These are phyloP conservation scores for Trachelus iudaicus DNA, from an alignment of 2,888 invertebrate genomes.

Conservation along the genomic window DNA sequence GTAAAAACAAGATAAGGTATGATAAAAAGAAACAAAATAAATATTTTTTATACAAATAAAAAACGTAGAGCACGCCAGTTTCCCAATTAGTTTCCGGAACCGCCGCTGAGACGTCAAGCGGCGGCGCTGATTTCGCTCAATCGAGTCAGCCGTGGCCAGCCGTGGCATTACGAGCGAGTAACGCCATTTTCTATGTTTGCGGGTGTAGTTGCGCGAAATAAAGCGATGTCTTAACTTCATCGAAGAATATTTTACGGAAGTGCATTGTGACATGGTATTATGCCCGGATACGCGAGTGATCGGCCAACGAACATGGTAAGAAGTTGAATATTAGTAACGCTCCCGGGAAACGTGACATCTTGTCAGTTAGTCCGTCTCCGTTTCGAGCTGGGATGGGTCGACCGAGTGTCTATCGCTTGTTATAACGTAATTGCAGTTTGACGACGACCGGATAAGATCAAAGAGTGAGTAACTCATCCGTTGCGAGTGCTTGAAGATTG, in stretches of 20 bases:
- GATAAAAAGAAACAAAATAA: too few species aligned
- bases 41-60: too few species aligned
- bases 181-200: constrained; percentile 48
- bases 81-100: not conserved
- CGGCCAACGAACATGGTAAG: constrained; percentile 51
- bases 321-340: constrained; percentile 11
- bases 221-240: constrained; percentile 14
- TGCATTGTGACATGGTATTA: constrained; percentile 35
- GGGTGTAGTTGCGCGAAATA: constrained; percentile 30
- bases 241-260: not conserved
- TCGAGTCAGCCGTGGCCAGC: constrained; percentile 22
- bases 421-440: constrained; percentile 13
- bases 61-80: too few species aligned
- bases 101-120: not conserved
- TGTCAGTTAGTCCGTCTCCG: constrained; percentile 28
- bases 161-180: constrained; percentile 31
- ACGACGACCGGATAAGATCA: constrained; percentile 3
- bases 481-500: too few species aligned
- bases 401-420: constrained; percentile 11
- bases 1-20: too few species aligned
- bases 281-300: constrained; percentile 48
- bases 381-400: constrained; percentile 33
- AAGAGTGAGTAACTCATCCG: too few species aligned
- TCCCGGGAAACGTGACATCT: constrained; percentile 29
- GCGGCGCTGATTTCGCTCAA: constrained; percentile 16